Evolutionary conservation across 2,113 vertebrate genomes (phyloP).

Genomic region (Gobiocypris rarus): DNA sequence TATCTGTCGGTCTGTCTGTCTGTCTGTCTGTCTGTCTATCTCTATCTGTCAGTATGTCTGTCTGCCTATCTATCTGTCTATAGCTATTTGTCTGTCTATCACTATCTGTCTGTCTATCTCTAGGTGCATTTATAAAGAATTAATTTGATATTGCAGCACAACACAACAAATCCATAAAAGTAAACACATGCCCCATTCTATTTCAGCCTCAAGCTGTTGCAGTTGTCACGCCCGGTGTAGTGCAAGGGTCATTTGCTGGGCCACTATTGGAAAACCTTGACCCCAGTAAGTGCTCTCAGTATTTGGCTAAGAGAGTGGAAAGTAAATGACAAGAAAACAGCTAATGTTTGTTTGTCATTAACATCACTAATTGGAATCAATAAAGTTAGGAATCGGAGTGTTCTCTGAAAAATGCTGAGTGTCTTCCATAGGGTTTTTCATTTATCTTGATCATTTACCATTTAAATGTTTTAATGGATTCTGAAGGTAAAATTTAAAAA

Average conservation of each 20-base stretch:
- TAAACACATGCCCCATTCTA: too few species aligned
- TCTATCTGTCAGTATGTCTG: too few species aligned
- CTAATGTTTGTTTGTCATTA: constrained; percentile 17
- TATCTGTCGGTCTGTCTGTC: too few species aligned
- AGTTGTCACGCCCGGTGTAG: too few species aligned
- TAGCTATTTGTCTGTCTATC: too few species aligned
- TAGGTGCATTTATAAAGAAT: not conserved
- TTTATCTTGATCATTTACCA: too few species aligned
- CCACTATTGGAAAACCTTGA: not conserved
- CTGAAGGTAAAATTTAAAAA: not conserved
- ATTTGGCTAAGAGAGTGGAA: not conserved
- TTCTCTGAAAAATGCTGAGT: not conserved
- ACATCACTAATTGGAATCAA: constrained; percentile 50
- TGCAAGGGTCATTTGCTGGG: not conserved
- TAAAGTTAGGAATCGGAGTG: not conserved
- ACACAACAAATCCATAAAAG: too few species aligned
- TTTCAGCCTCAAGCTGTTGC: too few species aligned
- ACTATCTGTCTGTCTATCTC: too few species aligned
- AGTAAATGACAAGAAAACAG: not conserved
- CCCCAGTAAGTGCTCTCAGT: not conserved
- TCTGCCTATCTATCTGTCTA: too few species aligned
- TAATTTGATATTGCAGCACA: not conserved
- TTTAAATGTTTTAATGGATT: too few species aligned
- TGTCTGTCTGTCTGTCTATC: too few species aligned
- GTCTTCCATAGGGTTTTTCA: constrained; percentile 17